phyloP scores from a whole-genome alignment of 1,140 invertebrate genomes.

The Drosophila bifasciata region DNA sequence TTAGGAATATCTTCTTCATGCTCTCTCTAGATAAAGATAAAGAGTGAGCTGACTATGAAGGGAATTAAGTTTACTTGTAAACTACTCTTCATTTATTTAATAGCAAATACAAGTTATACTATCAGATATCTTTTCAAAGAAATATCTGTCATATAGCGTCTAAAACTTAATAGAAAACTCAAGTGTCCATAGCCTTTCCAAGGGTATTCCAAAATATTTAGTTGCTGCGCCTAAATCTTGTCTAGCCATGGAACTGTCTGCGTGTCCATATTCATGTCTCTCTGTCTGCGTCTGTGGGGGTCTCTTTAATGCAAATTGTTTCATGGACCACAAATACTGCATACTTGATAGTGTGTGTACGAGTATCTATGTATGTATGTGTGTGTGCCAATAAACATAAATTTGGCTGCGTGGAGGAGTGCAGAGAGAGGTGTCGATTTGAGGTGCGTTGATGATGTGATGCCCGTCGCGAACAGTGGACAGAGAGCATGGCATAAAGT shows the following conservation, averaged over 20 bases:
- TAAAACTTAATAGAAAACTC: no score
- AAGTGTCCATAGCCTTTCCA: no score
- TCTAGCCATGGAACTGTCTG: slow-evolving; percentile 21
- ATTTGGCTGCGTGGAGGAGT: slow-evolving; percentile 34
- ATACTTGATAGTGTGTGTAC: slow-evolving; percentile 32
- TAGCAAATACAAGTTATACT: no score
- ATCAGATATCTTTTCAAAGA: no score
- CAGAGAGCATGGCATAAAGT: no score
- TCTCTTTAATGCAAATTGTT: slow-evolving; percentile 67
- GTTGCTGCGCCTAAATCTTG: slow-evolving; percentile 54
- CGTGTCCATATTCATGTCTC: slow-evolving; percentile 9
- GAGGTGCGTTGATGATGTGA: slow-evolving; percentile 37
- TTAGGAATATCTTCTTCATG: no score
- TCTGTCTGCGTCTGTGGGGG: slow-evolving; percentile 30
- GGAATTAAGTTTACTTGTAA: no score
- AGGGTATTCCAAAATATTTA: slow-evolving; percentile 29
- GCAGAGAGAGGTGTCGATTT: slow-evolving; percentile 30
- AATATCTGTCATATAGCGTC: no score
- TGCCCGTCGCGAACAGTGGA: slow-evolving; percentile 22
- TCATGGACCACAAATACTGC: slow-evolving; percentile 23
- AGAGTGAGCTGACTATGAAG: no score
- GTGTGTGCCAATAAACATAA: slow-evolving; percentile 52
- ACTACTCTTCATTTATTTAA: no score
- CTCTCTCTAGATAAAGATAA: no score
- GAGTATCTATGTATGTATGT: background rate